Conservation (phyloP, 2,888 invertebrate species). For the Clistopyga incitator region DNA sequence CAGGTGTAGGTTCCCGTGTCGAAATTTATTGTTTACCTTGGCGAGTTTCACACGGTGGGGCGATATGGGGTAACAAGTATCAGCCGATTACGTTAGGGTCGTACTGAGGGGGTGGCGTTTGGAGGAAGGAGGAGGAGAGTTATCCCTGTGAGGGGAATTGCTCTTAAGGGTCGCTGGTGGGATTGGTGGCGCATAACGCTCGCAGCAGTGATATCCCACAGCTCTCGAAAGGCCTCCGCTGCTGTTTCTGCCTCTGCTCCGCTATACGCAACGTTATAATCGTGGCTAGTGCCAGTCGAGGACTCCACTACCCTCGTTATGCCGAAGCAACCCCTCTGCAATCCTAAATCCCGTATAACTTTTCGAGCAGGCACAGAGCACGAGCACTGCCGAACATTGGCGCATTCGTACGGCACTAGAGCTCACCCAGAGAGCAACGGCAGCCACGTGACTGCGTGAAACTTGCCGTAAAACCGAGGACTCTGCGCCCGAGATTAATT, state of each 20-base stretch:
- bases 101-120: slow-evolving; percentile 5
- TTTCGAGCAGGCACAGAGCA: slow-evolving; percentile 28
- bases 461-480: slow-evolving; percentile 47
- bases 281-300: neutral
- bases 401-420: slow-evolving; percentile 23
- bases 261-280: neutral
- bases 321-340: slow-evolving; percentile 34
- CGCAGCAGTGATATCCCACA: slow-evolving; percentile 62
- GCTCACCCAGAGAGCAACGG: slow-evolving; percentile 9
- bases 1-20: slow-evolving; percentile 66
- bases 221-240: slow-evolving; percentile 57
- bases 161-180: slow-evolving; percentile 47
- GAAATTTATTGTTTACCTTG: slow-evolving; percentile 69
- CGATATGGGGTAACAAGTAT: slow-evolving; percentile 46
- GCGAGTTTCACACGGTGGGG: slow-evolving; percentile 64
- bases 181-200: slow-evolving; percentile 39
- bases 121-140: slow-evolving; percentile 24
- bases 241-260: slow-evolving; percentile 14
- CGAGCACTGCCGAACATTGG: neutral
- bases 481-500: slow-evolving; percentile 49
- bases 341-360: slow-evolving; percentile 59
- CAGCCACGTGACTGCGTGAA: slow-evolving; percentile 49
- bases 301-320: slow-evolving; percentile 43
- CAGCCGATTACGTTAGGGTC: slow-evolving; percentile 66
- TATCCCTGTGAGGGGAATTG: slow-evolving; percentile 37